Evolutionary conservation across 2,797 vertebrate species (phyloP).

Genomic region (Diceros bicornis): DNA sequence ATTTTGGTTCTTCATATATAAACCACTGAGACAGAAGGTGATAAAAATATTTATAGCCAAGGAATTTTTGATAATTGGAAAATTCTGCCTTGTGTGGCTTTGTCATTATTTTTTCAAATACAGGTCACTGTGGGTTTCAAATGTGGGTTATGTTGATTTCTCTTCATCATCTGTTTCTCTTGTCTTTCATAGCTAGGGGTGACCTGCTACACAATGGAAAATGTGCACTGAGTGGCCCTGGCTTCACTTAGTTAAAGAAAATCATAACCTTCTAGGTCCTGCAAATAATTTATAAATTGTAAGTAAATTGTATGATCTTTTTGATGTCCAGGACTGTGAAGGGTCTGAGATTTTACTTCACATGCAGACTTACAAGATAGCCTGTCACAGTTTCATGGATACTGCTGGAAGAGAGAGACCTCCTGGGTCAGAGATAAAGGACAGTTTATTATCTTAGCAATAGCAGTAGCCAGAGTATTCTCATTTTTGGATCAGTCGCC

Average conservation of each 20-base stretch:
- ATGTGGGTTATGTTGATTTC: neutral
- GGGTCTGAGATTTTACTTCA: neutral
- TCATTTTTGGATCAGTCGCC: neutral
- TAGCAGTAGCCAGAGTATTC: neutral
- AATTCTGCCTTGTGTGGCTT: neutral
- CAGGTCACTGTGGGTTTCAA: conserved; percentile 8
- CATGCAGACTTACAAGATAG: neutral
- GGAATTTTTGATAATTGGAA: conserved; percentile 44
- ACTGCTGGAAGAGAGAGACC: neutral
- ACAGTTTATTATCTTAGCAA: neutral
- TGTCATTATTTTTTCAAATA: conserved; percentile 36
- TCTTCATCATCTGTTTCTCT: neutral
- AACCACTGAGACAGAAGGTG: conserved; percentile 37
- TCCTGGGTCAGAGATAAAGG: neutral
- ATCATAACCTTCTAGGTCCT: neutral
- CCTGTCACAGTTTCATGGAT: neutral
- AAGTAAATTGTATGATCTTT: neutral
- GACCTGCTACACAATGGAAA: neutral
- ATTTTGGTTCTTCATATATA: conserved; percentile 58
- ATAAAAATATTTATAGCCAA: conserved; percentile 54
- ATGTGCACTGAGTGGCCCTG: neutral
- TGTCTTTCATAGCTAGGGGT: neutral
- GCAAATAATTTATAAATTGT: neutral
- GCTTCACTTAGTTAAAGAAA: conserved; percentile 9
- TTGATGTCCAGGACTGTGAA: neutral